Evolutionary conservation across 2,888 invertebrate genomes (phyloP).

Genomic region (Pantelozetes paolii): DNA sequence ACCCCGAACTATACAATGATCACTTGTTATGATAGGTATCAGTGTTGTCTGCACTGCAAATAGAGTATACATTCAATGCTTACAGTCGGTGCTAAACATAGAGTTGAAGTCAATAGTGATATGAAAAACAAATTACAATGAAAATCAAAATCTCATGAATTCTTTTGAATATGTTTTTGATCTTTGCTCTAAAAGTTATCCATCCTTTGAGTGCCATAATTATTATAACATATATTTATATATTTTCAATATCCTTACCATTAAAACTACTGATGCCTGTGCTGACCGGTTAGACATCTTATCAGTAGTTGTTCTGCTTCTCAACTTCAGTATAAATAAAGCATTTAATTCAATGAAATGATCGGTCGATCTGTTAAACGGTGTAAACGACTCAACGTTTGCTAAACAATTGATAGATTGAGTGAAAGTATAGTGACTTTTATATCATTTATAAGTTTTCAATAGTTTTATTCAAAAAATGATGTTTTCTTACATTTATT

Average conservation of each 20-base stretch:
- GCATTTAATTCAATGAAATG: background rate
- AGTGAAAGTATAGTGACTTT: background rate
- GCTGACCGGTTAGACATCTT: slow-evolving; percentile 32
- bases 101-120: too few relatives aligned
- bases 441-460: background rate
- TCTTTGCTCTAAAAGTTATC: too few relatives aligned
- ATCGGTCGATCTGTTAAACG: background rate
- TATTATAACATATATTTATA: background rate
- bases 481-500: background rate
- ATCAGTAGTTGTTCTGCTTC: background rate
- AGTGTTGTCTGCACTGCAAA: too few relatives aligned
- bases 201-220: background rate
- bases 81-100: too few relatives aligned
- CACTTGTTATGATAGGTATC: too few relatives aligned
- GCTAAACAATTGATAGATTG: background rate
- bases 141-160: too few relatives aligned
- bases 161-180: too few relatives aligned
- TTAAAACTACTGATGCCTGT: background rate
- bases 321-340: too few relatives aligned
- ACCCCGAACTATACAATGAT: too few relatives aligned
- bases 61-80: too few relatives aligned
- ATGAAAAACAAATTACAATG: too few relatives aligned
- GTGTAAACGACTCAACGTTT: background rate
- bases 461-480: background rate
- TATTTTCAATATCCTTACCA: background rate